Evolutionary conservation across 2,797 vertebrate genomes (phyloP), one percentile per base, ranked within the genome.

Genomic region (Cyclura pinguis): DNA sequence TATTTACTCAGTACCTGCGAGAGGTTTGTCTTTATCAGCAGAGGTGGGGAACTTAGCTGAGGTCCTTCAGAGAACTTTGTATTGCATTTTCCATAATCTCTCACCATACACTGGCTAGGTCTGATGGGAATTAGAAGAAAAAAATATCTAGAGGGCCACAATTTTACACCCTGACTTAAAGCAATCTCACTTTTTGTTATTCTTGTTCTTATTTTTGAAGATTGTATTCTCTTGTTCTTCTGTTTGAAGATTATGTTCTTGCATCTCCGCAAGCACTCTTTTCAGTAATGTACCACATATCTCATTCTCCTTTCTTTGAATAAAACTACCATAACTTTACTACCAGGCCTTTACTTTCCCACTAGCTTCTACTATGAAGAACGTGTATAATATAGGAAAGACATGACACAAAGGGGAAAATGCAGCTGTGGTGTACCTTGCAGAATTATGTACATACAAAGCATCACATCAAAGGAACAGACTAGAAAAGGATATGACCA

Each of bases 401-500:
- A 24, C 20, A 52, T 73, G 22, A 24, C 5, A 74, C 1, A 73
- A 83, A 35, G 55, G 47, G 24, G 27, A 12, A 84, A 84, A 72
- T 86, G 57, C 29, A 24, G 1, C 69, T 38, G 8, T 20, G 35
- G 32, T 35, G 6, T 20, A 64, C 16, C 59, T 85, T 72, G 50
- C 12, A 89, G 10, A 13, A 55, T 12, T 62, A 7, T 4, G 24
- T 47, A 59, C 9, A 35, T 50, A 72, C 64, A 67, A 67, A 29
- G 64, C 59, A 67, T 69, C 14, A 18, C 62, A 80, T 57, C 18
- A 59, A 85, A 89, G 59, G n/a, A 90, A 80, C 73, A 72, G 12
- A 42, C 47, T 62, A 87, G 90, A 57, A 82, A 1, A 85, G 92
- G 84, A 87, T 10, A 5, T 72, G 35, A 87, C 5, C 10, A 38